A percentile compares a stretch with the other conserved stretches of the same genome.
phyloP scores from a whole-genome alignment of 92 coral and sea anemone species.

The Umimayanthus chanpuru region DNA sequence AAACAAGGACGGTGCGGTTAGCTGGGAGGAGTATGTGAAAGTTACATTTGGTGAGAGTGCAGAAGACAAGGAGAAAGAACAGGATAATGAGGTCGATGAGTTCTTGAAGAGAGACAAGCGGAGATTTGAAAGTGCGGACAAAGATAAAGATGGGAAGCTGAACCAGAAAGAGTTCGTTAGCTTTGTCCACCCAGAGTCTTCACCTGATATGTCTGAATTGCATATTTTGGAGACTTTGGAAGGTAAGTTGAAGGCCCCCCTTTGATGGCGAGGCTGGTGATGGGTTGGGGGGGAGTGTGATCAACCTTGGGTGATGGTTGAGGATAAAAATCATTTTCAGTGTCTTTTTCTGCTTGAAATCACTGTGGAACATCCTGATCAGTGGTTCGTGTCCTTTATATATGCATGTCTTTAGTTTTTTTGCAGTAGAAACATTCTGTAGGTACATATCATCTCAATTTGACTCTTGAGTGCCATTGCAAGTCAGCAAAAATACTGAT shows the following conservation, averaged over 20 bases:
- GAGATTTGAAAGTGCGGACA: constrained; percentile 88
- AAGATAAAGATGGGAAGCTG: constrained; percentile 80
- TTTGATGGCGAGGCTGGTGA: not conserved
- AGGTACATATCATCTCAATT: too few relatives aligned
- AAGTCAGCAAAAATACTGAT: too few relatives aligned
- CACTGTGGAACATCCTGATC: too few relatives aligned
- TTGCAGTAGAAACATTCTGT: too few relatives aligned
- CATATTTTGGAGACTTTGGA: constrained; percentile 90
- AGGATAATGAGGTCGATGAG: constrained; percentile 80
- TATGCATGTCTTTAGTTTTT: too few relatives aligned
- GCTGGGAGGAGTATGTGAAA: constrained; percentile 86
- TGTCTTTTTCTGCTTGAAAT: too few relatives aligned
- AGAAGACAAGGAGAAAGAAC: constrained; percentile 50
- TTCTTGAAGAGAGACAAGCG: constrained; percentile 74
- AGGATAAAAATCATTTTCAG: too few relatives aligned
- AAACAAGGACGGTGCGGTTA: constrained; percentile 70
- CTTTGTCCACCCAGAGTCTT: constrained; percentile 92
- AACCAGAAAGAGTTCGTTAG: constrained; percentile 67
- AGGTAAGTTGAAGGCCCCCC: constrained; percentile 57
- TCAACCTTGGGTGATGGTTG: too few relatives aligned
- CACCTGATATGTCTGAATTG: constrained; percentile 90
- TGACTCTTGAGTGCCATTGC: too few relatives aligned
- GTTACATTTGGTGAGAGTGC: constrained; percentile 75
- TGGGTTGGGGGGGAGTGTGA: too few relatives aligned
- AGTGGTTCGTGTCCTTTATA: too few relatives aligned